phyloP scores from a whole-genome alignment of 2,113 vertebrate species.

The Asarcornis scutulata region DNA sequence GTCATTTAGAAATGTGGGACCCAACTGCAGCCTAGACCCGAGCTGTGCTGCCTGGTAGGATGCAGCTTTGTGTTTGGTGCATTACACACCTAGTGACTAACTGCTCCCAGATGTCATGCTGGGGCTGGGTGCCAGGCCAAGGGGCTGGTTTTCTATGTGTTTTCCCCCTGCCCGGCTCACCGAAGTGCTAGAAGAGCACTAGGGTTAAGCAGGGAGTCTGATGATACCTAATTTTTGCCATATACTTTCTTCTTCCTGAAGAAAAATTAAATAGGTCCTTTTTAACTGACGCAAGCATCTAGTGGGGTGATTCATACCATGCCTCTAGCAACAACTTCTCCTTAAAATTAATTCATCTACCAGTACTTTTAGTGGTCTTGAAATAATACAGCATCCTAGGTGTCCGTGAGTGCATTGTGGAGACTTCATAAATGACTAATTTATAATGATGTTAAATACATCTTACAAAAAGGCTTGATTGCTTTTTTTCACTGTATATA shows the following conservation, averaged over 20 bases:
- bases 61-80: accelerated
- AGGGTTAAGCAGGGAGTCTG: background rate
- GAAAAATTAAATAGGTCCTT: background rate
- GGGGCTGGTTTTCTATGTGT: background rate
- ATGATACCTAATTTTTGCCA: background rate
- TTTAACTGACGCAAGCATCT: background rate
- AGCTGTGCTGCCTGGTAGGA: background rate
- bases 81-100: accelerated
- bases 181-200: background rate
- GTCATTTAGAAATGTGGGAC: background rate
- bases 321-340: background rate
- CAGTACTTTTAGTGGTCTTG: background rate
- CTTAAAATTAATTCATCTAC: background rate
- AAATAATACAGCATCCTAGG: background rate
- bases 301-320: background rate
- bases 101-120: background rate
- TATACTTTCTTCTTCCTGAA: background rate
- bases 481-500: background rate
- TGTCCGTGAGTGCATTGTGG: background rate
- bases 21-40: background rate
- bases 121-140: background rate
- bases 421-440: background rate
- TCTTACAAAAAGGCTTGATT: background rate
- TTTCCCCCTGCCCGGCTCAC: background rate
- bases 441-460: background rate